Evolutionary conservation across 64 coral and sea anemone species (phyloP).

Genomic region (Porites australiensis): DNA sequence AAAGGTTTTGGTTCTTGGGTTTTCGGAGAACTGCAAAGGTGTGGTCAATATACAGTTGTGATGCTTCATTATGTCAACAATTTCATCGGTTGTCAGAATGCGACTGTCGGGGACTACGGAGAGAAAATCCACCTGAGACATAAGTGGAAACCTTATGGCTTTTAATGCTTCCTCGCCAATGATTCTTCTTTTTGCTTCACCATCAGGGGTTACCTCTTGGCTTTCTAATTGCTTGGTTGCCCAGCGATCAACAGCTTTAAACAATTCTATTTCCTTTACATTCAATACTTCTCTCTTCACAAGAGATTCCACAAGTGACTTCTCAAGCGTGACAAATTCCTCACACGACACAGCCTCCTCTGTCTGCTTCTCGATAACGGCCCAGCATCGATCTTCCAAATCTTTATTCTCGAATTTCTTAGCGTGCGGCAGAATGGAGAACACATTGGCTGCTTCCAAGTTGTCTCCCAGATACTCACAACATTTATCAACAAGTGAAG

Average conservation of each 20-base stretch:
- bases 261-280: neutral
- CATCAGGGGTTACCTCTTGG: neutral
- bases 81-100: neutral
- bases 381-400: conserved; percentile 7
- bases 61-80: neutral
- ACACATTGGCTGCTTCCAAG: neutral
- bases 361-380: neutral
- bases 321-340: neutral
- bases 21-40: neutral
- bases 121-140: neutral
- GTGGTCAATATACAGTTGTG: neutral
- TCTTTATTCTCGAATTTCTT: neutral
- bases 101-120: neutral
- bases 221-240: neutral
- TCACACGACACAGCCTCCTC: neutral
- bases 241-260: conserved; percentile 11
- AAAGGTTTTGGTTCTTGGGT: neutral
- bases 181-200: neutral
- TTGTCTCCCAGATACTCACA: neutral
- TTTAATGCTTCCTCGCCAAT: neutral
- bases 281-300: neutral
- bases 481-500: neutral
- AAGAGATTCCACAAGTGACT: neutral
- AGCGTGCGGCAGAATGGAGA: neutral
- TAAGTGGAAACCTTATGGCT: neutral